Percentiles rank a stretch among this genome's conserved stretches.
These are phyloP conservation scores for Ricordea florida DNA, from an alignment of 92 coral and sea anemone genomes.

Conservation along the genomic window DNA sequence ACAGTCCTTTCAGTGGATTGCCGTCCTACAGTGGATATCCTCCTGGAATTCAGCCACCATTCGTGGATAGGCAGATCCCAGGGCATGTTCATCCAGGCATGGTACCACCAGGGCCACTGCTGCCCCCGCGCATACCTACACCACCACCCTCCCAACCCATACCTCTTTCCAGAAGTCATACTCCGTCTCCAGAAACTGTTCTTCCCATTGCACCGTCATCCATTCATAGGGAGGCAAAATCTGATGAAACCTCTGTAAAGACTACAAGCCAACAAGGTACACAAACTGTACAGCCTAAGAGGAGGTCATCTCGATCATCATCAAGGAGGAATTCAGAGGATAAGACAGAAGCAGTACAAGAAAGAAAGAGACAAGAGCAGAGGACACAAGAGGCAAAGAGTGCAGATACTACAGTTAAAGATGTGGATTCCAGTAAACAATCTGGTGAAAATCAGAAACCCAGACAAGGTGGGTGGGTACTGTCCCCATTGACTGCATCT, in stretches of 20 bases:
- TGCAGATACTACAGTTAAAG: slow-evolving; percentile 32
- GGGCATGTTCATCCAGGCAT: slow-evolving; percentile 49
- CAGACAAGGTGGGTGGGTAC: slow-evolving; percentile 68
- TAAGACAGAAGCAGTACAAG: slow-evolving; percentile 47
- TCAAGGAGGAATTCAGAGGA: slow-evolving; percentile 86
- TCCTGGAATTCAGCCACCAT: slow-evolving; percentile 61
- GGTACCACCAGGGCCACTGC: slow-evolving; percentile 49
- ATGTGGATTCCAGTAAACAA: slow-evolving; percentile 21
- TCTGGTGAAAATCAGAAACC: slow-evolving; percentile 44
- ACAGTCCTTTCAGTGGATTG: slow-evolving; percentile 77
- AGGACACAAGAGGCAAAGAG: slow-evolving; percentile 37
- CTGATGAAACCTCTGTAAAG: slow-evolving; percentile 70
- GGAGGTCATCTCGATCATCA: slow-evolving; percentile 66
- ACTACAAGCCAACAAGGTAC: slow-evolving; percentile 75
- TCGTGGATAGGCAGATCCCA: slow-evolving; percentile 46
- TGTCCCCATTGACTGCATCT: too few species aligned
- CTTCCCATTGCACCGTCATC: slow-evolving; percentile 40
- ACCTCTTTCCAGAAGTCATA: slow-evolving; percentile 65
- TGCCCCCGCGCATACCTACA: slow-evolving; percentile 76
- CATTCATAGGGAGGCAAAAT: slow-evolving; percentile 14
- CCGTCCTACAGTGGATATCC: slow-evolving; percentile 71
- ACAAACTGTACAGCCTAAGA: slow-evolving; percentile 73
- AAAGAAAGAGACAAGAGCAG: slow-evolving; percentile 47
- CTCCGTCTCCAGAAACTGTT: slow-evolving; percentile 91
- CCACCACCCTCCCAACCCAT: slow-evolving; percentile 63